Percentiles rank a stretch among this genome's conserved stretches.
Conservation (phyloP, 2,113 vertebrate species). For the Menura novaehollandiae region DNA sequence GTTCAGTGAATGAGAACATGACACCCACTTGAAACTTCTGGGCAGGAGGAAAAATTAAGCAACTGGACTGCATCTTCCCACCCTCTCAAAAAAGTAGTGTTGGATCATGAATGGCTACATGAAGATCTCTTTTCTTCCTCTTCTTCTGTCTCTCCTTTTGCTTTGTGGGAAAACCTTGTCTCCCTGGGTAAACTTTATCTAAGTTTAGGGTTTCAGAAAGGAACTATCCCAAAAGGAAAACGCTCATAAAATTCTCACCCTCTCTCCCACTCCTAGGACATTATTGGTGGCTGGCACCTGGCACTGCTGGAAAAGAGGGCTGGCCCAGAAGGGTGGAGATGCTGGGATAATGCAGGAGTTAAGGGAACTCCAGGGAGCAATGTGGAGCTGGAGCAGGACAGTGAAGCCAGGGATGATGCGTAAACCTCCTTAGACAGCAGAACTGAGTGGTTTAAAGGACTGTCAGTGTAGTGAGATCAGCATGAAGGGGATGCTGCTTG, state of each 20-base stretch:
- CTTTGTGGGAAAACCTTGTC: neutral
- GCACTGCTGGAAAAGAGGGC: neutral
- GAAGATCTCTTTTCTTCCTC: neutral
- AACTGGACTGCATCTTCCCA: neutral
- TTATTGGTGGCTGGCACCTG: neutral
- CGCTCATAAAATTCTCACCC: neutral
- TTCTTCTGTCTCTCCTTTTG: neutral
- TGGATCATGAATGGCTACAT: neutral
- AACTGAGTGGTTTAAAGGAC: neutral
- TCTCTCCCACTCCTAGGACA: neutral
- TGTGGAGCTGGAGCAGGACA: fast-evolving
- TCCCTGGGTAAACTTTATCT: neutral
- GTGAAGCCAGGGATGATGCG: neutral
- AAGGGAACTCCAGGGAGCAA: neutral
- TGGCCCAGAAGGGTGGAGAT: neutral
- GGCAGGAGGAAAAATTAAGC: neutral
- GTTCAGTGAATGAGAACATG: neutral
- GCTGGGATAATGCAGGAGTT: fast-evolving
- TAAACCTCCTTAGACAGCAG: neutral
- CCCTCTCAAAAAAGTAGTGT: neutral
- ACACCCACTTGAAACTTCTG: neutral
- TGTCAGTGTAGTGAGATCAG: neutral
- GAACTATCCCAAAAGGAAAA: neutral
- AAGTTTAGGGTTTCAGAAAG: neutral
- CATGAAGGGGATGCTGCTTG: neutral